Percentiles rank a stretch among this genome's conserved stretches.
Evolutionary conservation across 1,140 invertebrate species (phyloP).

Genomic region (Orussus abietinus): DNA sequence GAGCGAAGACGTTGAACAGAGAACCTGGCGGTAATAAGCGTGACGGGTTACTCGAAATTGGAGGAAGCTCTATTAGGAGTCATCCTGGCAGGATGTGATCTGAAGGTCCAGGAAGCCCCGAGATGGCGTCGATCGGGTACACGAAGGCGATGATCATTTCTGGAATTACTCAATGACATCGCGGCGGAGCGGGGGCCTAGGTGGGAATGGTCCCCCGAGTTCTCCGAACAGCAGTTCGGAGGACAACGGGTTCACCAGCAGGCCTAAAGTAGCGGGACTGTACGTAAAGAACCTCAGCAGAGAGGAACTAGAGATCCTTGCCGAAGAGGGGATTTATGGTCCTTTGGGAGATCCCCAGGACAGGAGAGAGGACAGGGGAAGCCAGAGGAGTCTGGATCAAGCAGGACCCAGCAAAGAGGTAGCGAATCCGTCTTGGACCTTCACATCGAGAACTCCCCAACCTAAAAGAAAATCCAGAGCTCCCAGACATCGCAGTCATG

Average conservation of each 20-base stretch:
- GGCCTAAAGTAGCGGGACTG: constrained; percentile 39
- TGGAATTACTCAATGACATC: constrained; percentile 53
- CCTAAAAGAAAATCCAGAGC: constrained; percentile 24
- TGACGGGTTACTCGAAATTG: too few species aligned
- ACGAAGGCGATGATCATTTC: not conserved
- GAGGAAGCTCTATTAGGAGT: too few species aligned
- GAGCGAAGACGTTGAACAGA: too few species aligned
- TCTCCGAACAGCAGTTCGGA: constrained; percentile 46
- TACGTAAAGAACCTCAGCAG: constrained; percentile 36
- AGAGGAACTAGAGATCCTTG: constrained; percentile 30
- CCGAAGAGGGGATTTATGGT: constrained; percentile 30
- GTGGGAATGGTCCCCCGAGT: constrained; percentile 42
- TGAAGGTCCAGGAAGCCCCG: not conserved
- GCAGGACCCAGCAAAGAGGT: constrained; percentile 21
- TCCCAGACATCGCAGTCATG: constrained; percentile 6
- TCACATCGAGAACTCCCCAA: constrained; percentile 31
- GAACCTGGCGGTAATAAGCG: too few species aligned
- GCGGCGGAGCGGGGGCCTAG: constrained; percentile 44
- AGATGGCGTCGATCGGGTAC: not conserved
- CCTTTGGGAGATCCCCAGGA: constrained; percentile 25
- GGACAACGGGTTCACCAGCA: constrained; percentile 42
- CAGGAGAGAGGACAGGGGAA: constrained; percentile 23
- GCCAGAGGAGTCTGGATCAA: constrained; percentile 32
- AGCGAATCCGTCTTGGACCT: constrained; percentile 12
- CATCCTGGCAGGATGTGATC: too few species aligned